Conservation (phyloP, 2,113 vertebrate genomes). For the Falcunculus frontatus region DNA sequence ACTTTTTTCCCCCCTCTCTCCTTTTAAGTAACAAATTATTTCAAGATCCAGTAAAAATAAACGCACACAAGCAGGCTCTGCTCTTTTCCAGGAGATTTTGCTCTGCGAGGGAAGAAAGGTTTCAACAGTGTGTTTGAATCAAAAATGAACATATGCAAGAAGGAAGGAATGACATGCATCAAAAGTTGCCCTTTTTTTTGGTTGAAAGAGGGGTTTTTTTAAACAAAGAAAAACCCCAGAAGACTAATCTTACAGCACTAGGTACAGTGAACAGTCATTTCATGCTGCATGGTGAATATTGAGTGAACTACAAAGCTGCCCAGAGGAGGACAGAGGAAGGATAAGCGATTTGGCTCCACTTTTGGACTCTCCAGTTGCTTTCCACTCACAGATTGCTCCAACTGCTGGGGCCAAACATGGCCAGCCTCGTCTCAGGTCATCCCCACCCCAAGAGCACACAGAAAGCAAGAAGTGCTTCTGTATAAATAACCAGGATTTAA, state of each 20-base stretch:
- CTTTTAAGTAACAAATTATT: slow-evolving; percentile 43
- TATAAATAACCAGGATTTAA: background rate
- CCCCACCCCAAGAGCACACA: accelerated
- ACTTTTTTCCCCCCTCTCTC: accelerated
- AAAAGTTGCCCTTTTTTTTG: background rate
- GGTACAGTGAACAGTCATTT: background rate
- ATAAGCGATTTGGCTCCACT: background rate
- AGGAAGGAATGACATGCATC: slow-evolving; percentile 1
- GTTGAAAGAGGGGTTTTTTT: background rate
- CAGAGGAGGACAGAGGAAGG: slow-evolving; percentile 12
- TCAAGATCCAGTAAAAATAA: slow-evolving; percentile 38
- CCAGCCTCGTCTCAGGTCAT: background rate
- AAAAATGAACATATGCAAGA: slow-evolving; percentile 50
- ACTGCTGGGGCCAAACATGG: accelerated
- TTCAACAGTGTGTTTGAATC: slow-evolving; percentile 16
- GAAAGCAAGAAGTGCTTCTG: background rate
- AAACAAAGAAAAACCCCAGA: background rate
- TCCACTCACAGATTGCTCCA: background rate
- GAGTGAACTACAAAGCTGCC: background rate
- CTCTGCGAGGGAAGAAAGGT: background rate
- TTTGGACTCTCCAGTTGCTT: background rate
- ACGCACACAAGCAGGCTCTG: background rate
- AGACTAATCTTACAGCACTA: background rate
- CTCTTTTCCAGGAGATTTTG: slow-evolving; percentile 16
- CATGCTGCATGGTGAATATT: background rate